Percentiles rank a stretch among this genome's conserved stretches.
Conservation (phyloP, 2,113 vertebrate genomes). For the Cyanoderma ruficeps region DNA sequence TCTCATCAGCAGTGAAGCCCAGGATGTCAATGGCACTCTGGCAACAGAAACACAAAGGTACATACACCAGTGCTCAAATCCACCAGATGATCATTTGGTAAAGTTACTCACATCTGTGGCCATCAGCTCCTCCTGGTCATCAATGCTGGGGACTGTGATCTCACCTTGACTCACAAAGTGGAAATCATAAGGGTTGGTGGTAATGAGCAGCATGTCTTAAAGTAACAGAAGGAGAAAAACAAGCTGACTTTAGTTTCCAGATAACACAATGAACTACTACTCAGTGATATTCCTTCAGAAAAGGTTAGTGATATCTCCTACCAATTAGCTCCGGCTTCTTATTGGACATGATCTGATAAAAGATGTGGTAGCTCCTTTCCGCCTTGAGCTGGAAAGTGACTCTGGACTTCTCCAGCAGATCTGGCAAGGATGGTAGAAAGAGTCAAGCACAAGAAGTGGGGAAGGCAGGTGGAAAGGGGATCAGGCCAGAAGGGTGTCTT, state of each 20-base stretch:
- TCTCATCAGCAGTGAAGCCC: constrained; percentile 82
- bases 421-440: neutral
- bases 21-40: constrained; percentile 84
- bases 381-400: constrained; percentile 86
- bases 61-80: neutral
- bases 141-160: constrained; percentile 83
- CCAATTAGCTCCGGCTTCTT: constrained; percentile 87
- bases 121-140: constrained; percentile 81
- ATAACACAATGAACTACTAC: neutral
- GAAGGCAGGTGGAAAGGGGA: neutral
- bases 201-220: constrained; percentile 85
- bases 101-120: constrained; percentile 79
- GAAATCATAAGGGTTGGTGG: constrained; percentile 86
- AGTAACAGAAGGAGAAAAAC: neutral
- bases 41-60: neutral
- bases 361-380: constrained; percentile 88
- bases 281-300: neutral
- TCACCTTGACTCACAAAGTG: constrained; percentile 80
- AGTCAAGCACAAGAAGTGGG: neutral
- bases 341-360: constrained; percentile 87
- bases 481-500: constrained; percentile 36
- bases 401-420: constrained; percentile 83
- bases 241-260: neutral
- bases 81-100: neutral
- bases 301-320: constrained; percentile 26